Evolutionary conservation across 2,888 invertebrate species (phyloP).

Genomic region (Hedya salicella): DNA sequence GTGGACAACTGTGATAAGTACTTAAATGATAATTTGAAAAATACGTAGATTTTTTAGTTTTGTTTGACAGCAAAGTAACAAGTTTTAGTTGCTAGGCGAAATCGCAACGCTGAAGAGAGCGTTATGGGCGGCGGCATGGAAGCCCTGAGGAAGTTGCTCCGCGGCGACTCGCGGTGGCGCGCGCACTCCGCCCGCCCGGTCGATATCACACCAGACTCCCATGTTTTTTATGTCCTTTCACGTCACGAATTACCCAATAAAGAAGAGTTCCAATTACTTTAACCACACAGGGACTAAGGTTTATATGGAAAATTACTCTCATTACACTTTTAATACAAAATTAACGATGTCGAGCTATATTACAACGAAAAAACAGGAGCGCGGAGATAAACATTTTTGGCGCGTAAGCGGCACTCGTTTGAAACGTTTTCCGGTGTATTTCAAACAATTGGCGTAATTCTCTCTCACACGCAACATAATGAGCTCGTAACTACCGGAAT

Average conservation of each 20-base stretch:
- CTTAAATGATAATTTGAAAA: no score
- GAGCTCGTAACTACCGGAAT: slow-evolving; percentile 25
- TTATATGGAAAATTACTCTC: slow-evolving; percentile 23
- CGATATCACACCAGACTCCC: slow-evolving; percentile 81
- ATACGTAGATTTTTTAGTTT: background rate
- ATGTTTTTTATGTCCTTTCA: slow-evolving; percentile 82
- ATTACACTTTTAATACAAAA: slow-evolving; percentile 14
- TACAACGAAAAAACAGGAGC: slow-evolving; percentile 1
- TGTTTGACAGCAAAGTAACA: background rate
- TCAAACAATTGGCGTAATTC: slow-evolving; percentile 38
- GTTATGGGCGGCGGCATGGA: slow-evolving; percentile 37
- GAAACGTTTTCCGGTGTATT: slow-evolving; percentile 30
- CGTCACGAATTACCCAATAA: slow-evolving; percentile 76
- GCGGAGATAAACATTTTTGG: slow-evolving; percentile 15
- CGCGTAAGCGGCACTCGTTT: slow-evolving; percentile 32
- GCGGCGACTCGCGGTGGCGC: slow-evolving; percentile 55
- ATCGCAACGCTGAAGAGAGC: background rate
- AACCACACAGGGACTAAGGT: slow-evolving; percentile 48
- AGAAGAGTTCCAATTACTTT: slow-evolving; percentile 73
- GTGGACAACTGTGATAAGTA: no score
- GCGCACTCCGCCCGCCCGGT: slow-evolving; percentile 73
- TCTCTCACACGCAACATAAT: slow-evolving; percentile 29
- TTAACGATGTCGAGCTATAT: slow-evolving; percentile 7
- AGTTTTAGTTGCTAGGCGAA: background rate
- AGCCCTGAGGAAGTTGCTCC: slow-evolving; percentile 43